Evolutionary conservation across 2,888 invertebrate genomes (phyloP).

Genomic region (Empis stercorea): DNA sequence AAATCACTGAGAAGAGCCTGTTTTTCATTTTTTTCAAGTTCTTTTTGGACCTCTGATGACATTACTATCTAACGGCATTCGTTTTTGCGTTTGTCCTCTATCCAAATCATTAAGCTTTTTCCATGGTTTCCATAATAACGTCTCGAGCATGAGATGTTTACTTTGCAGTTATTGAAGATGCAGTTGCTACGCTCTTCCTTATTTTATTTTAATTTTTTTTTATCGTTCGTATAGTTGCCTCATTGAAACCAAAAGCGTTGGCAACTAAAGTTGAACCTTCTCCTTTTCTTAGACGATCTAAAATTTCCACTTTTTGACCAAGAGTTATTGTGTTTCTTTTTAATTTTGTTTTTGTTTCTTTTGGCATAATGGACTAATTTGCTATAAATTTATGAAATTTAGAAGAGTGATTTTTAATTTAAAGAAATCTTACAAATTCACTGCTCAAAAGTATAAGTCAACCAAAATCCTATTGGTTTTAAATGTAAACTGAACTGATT

Average conservation of each 20-base stretch:
- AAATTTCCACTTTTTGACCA: conserved; percentile 1
- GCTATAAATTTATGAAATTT: not conserved
- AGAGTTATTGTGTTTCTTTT: not conserved
- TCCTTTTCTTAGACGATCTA: conserved; percentile 1
- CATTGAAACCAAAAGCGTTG: conserved; percentile 10
- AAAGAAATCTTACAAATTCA: not conserved
- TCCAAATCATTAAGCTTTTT: conserved; percentile 5
- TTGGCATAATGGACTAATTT: not conserved
- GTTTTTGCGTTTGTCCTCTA: conserved; percentile 3
- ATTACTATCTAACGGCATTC: not conserved
- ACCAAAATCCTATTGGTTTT: not conserved
- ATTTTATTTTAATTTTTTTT: conserved; percentile 11
- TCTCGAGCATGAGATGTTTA: conserved; percentile 1
- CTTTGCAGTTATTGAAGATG: not conserved
- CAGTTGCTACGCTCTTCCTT: not conserved
- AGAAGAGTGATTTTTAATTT: not conserved
- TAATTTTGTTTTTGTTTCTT: not conserved
- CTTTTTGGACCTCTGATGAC: not conserved
- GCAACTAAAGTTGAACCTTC: conserved; percentile 13
- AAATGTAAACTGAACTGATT: not conserved
- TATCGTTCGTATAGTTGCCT: conserved; percentile 14
- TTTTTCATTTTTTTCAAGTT: not conserved
- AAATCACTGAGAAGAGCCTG: not conserved
- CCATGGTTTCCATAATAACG: conserved; percentile 1
- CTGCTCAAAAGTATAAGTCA: no score